These are phyloP conservation scores for Chelon labrosus DNA, from an alignment of 2,797 vertebrate species.

Conservation along the genomic window DNA sequence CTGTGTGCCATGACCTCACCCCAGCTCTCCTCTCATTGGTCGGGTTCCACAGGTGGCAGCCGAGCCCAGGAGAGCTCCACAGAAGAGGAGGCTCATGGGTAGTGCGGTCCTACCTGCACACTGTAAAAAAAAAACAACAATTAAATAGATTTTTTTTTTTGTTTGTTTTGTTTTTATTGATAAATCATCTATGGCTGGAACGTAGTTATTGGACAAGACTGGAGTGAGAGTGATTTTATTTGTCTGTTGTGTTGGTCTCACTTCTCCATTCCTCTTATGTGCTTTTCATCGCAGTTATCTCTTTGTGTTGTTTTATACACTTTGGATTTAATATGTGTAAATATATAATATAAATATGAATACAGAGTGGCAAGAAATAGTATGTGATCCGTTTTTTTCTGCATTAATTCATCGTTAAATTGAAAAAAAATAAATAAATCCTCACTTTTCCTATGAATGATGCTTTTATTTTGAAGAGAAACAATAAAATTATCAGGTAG, in stretches of 20 bases:
- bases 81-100: conserved; percentile 84
- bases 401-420: background rate
- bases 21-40: conserved; percentile 73
- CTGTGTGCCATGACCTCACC: conserved; percentile 41
- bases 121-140: conserved; percentile 9
- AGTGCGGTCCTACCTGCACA: conserved; percentile 59
- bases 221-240: conserved; percentile 45
- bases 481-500: background rate
- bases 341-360: conserved; percentile 36
- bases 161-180: conserved; percentile 28
- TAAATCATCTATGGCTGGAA: conserved; percentile 71
- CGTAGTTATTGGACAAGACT: conserved; percentile 62
- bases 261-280: conserved; percentile 40
- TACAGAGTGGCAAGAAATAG: conserved; percentile 11
- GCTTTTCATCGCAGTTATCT: conserved; percentile 26
- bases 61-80: conserved; percentile 79
- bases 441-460: too few species aligned
- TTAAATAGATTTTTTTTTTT: conserved; percentile 8
- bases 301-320: conserved; percentile 51
- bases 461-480: too few species aligned
- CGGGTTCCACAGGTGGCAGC: conserved; percentile 82
- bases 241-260: conserved; percentile 34
- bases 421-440: too few species aligned
- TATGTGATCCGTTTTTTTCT: conserved; percentile 15
- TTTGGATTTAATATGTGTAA: conserved; percentile 36